These are phyloP conservation scores for Myoxocephalus aenaeus DNA, from an alignment of 2,797 vertebrate genomes.

Conservation along the genomic window DNA sequence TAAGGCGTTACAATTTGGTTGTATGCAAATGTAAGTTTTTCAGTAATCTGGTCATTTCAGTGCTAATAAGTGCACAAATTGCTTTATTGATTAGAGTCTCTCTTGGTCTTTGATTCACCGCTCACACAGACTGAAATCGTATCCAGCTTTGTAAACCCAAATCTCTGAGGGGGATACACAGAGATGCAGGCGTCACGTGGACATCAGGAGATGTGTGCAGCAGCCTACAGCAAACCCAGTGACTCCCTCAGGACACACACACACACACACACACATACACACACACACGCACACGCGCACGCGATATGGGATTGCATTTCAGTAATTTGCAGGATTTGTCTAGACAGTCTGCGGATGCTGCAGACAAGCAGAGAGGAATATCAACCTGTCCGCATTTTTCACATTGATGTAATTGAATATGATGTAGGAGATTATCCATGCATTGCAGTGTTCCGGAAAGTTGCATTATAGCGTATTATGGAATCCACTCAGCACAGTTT, in stretches of 20 bases:
- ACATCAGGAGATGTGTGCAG: conserved; percentile 19
- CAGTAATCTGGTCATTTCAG: neutral
- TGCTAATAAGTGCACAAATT: neutral
- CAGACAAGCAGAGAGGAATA: neutral
- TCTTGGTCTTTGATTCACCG: neutral
- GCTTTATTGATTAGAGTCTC: conserved; percentile 5
- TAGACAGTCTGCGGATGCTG: conserved; percentile 9
- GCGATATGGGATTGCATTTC: conserved; percentile 21
- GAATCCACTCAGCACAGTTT: neutral
- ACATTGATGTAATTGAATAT: conserved; percentile 19
- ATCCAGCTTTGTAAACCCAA: neutral
- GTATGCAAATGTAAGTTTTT: neutral
- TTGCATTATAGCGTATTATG: neutral
- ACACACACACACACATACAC: neutral
- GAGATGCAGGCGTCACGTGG: conserved; percentile 1
- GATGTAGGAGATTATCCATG: neutral
- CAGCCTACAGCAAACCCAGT: conserved; percentile 11
- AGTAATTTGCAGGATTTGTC: conserved; percentile 21
- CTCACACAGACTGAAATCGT: conserved; percentile 4
- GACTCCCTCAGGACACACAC: neutral
- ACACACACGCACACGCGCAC: conserved; percentile 3
- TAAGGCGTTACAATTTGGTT: neutral
- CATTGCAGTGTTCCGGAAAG: neutral
- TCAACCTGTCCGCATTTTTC: conserved; percentile 1
- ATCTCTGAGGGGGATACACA: neutral